Base-by-base conservation (phyloP, 2,888 invertebrate species). In the Sepiola atlantica region DNA sequence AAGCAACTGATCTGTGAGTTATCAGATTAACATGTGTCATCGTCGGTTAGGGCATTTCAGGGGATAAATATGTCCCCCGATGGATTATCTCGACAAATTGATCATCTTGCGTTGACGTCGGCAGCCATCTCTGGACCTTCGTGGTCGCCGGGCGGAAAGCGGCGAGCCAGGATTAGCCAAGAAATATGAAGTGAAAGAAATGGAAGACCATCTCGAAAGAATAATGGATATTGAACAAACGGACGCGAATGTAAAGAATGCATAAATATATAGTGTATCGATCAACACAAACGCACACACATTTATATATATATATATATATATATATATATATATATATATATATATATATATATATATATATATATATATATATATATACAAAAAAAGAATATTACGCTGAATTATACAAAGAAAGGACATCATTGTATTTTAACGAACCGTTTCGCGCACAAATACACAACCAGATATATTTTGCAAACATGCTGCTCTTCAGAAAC, bases 1-100 rank as follows among this genome's bases (percentile, higher is more conserved):
- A 77, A 77, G 77, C 77, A 77, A 77, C 77, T 77, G 77, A 77
- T 77, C 77, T 77, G 77, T 77, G 77, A n/a, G 77, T 77, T 77
- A 77, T 32, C 77, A 77, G 77, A 77, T 77, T 77, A 77, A 77
- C 77, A 77, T 77, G 77, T 77, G 77, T 77, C 77, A 77, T 77
- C 77, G 77, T 77, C 77, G 77, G 77, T 77, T 77, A 77, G 77
- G 77, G 77, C 77, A 77, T 77, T 77, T 77, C 77, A 77, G n/a
- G 77, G 77, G 77, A 77, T 77, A 77, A 77, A 77, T 77, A 77
- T 77, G 77, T 77, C 77, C 77, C 45, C 77, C 77, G n/a, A 77
- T 77, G 77, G 77, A 77, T 77, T 77, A 77, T 77, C 77, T 77
- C 77, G 77, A 77, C 32, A 77, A 77, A 77, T 77, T 77, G 77